These are phyloP conservation scores for Mystacornis crossleyi DNA, from an alignment of 2,113 vertebrate species.

Conservation along the genomic window DNA sequence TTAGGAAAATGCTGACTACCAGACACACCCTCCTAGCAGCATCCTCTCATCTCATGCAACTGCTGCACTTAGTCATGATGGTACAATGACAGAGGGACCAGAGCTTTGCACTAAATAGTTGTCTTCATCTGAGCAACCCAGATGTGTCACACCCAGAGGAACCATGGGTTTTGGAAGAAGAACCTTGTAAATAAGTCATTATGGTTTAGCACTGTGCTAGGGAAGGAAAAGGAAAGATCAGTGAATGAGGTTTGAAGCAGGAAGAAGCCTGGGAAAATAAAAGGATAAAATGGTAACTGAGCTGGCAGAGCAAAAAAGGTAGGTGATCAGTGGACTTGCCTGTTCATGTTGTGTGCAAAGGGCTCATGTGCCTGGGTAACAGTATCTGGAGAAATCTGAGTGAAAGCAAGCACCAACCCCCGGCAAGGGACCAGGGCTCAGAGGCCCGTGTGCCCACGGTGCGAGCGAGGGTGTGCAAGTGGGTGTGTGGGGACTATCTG, in stretches of 20 bases:
- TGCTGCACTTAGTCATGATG: background rate
- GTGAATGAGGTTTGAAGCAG: accelerated
- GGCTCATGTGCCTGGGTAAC: background rate
- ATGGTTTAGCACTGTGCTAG: background rate
- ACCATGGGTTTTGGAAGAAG: background rate
- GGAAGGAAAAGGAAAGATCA: background rate
- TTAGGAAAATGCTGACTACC: background rate
- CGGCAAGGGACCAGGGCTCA: background rate
- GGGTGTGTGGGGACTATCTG: too few relatives aligned
- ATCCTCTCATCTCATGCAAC: background rate
- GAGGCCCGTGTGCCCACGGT: accelerated
- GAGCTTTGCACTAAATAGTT: background rate
- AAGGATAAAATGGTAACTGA: background rate
- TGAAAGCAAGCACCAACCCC: accelerated
- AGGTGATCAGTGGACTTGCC: background rate
- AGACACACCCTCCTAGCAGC: background rate
- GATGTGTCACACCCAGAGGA: background rate
- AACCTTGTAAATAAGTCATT: background rate
- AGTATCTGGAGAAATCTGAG: background rate
- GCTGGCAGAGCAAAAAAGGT: background rate
- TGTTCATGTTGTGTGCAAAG: background rate
- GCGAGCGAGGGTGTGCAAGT: accelerated
- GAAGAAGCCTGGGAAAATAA: background rate
- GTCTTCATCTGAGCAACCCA: background rate
- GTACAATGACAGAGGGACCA: background rate